These are phyloP conservation scores for Sebastes taczanowskii DNA, from an alignment of 2,797 vertebrate genomes.

Conservation along the genomic window DNA sequence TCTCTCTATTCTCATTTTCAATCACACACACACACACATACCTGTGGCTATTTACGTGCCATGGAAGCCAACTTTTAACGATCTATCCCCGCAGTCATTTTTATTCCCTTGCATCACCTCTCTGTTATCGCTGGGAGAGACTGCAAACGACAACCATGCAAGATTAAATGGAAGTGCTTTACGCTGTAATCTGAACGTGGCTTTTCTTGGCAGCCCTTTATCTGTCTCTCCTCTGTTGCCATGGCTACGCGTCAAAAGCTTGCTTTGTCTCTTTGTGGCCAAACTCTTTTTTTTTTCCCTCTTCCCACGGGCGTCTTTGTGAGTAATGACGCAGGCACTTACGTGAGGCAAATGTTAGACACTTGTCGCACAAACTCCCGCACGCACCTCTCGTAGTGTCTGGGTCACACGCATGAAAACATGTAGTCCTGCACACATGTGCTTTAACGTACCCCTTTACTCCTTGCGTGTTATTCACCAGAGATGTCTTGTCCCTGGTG, in stretches of 20 bases:
- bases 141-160: constrained; percentile 31
- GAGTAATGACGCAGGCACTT: constrained; percentile 61
- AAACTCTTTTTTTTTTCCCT: constrained; percentile 31
- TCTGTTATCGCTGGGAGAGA: constrained; percentile 4
- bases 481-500: constrained; percentile 42
- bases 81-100: constrained; percentile 7
- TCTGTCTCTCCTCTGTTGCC: constrained; percentile 76
- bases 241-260: constrained; percentile 80
- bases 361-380: constrained; percentile 37
- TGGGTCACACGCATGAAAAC: not conserved
- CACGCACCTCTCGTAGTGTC: not conserved
- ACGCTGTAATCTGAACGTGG: constrained; percentile 65
- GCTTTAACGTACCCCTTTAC: not conserved
- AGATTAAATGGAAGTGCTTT: constrained; percentile 68
- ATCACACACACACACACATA: not conserved
- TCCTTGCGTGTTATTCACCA: not conserved
- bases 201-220: constrained; percentile 76
- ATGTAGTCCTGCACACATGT: constrained; percentile 5
- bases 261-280: constrained; percentile 76
- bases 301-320: constrained; percentile 50
- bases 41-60: constrained; percentile 36
- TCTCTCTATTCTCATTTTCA: constrained; percentile 2
- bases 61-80: constrained; percentile 39
- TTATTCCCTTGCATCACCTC: constrained; percentile 21
- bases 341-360: constrained; percentile 48